Evolutionary conservation across 1,140 invertebrate genomes (phyloP), one percentile per base, ranked within the genome.

Genomic region (Sinella curviseta): DNA sequence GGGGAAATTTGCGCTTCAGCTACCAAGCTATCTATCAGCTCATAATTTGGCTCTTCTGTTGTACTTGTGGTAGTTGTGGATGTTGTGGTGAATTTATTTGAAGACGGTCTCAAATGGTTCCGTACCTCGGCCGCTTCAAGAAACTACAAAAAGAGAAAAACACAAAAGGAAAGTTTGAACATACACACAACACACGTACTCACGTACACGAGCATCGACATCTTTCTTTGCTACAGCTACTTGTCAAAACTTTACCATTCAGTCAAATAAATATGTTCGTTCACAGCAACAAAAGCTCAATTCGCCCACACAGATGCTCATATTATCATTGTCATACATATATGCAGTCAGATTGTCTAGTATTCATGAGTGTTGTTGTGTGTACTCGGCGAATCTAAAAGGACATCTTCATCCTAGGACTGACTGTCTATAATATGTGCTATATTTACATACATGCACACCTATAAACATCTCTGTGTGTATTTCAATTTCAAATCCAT

Each of bases 21-120:
- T 33, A 70, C 28, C 65, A 70, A 33, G n/a, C 26, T 70, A n/a
- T 70, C 65, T 70, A 70, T 70, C 65, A 70, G 65, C 31, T 70
- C 65, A 33, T 70, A 70, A 70, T 70, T 70, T 70, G 65, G 65
- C 65, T 70, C 65, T 33, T 70, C 65, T 31, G 65, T 70, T 30
- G 65, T 70, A 70, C 26, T 31, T 33, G 65, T 70, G 30, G 65
- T 30, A 60, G 57, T 17, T 12, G 39, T 48, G 39, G 39, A 12
- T 20, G 39, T 8, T 48, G 39, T 48, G 39, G 39, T 48, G 39
- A 48, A 48, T 48, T 48, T 48, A n/a, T n/a, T n/a, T 60, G 14
- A 24, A 31, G 65, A 33, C 26, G 26, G 31, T 70, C 65, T 24
- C 26, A 4, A 17, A 17, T 30, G 65, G n/a, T 33, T 70, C 65